A percentile compares a stretch with the other conserved stretches of the same genome.
phyloP scores from a whole-genome alignment of 2,888 invertebrate species.

The Tetragonula carbonaria region DNA sequence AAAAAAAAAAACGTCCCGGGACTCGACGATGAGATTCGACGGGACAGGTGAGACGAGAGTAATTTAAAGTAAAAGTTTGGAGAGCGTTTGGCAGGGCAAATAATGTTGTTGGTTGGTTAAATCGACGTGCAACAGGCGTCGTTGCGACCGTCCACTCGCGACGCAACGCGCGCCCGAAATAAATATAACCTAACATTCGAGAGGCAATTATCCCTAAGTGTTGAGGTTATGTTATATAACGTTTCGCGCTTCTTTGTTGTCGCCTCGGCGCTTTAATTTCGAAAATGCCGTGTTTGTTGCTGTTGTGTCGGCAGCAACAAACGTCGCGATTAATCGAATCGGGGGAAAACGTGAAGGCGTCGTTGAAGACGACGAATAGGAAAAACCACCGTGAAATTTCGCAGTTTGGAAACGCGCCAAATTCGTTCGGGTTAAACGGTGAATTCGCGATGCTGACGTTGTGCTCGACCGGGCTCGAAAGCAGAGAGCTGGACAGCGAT shows the following conservation, averaged over 20 bases:
- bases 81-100: neutral
- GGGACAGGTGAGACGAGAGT: no score
- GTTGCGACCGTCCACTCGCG: neutral
- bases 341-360: neutral
- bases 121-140: constrained; percentile 7
- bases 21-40: no score
- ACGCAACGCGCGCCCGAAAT: neutral
- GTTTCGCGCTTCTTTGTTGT: neutral
- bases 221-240: neutral
- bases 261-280: neutral
- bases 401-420: constrained; percentile 4
- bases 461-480: constrained; percentile 6
- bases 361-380: neutral
- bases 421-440: neutral
- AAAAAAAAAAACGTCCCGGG: no score
- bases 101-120: neutral
- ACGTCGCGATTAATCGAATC: constrained; percentile 4
- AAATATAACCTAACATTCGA: no score
- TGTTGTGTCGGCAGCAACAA: neutral
- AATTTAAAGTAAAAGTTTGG: neutral
- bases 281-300: neutral
- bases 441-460: neutral
- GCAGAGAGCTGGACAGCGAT: no score
- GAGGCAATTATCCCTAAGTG: neutral
- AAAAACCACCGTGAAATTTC: constrained; percentile 4